These are phyloP conservation scores for Numenius arquata DNA, from an alignment of 2,113 vertebrate species.

Conservation along the genomic window DNA sequence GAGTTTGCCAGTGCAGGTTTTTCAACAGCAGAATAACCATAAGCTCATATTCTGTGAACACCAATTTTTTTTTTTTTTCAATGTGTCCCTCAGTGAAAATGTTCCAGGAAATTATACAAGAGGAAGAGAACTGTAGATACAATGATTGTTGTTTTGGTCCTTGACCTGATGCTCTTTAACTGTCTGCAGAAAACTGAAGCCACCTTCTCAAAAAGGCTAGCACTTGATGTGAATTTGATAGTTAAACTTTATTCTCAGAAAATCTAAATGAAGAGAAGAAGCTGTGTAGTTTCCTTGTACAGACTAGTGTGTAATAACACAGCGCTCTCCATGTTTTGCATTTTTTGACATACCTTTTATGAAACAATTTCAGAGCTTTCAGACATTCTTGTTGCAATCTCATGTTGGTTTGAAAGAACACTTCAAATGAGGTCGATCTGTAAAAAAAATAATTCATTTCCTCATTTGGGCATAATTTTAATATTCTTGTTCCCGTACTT, in stretches of 20 bases:
- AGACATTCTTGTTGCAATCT: neutral
- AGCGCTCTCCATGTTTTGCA: neutral
- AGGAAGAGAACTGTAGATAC: neutral
- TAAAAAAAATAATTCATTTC: neutral
- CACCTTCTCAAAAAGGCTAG: neutral
- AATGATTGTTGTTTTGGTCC: neutral
- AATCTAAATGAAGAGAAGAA: neutral
- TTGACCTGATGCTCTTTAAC: neutral
- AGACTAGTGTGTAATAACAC: neutral
- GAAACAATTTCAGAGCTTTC: neutral
- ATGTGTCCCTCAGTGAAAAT: neutral
- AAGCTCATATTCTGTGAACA: neutral
- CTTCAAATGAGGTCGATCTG: neutral
- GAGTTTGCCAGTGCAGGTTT: neutral
- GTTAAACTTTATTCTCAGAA: neutral
- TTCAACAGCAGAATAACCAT: neutral
- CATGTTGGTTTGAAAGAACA: neutral
- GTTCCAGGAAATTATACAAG: neutral
- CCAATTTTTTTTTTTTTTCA: rapidly evolving
- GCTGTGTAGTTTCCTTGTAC: neutral
- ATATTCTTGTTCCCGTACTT: neutral
- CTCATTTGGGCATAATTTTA: neutral
- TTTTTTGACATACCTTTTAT: neutral
- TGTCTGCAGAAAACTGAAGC: neutral
- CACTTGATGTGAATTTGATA: neutral